These are phyloP conservation scores for Chelonia mydas DNA, from an alignment of 2,797 vertebrate genomes.

Conservation along the genomic window DNA sequence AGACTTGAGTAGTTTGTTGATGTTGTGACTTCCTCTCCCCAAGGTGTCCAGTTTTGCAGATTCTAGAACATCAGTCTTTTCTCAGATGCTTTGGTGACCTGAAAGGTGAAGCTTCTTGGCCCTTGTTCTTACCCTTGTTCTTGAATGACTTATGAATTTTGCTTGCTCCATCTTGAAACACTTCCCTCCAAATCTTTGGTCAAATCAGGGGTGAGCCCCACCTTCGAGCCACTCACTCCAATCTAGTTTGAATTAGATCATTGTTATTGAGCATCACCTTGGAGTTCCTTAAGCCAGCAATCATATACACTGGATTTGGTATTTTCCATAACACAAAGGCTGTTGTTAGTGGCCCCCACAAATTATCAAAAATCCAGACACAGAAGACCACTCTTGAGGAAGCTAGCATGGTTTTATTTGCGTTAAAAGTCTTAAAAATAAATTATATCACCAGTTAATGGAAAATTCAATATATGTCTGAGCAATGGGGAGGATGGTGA, in stretches of 20 bases:
- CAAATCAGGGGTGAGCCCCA: not conserved
- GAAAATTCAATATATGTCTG: not conserved
- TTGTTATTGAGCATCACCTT: no score
- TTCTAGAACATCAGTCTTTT: no score
- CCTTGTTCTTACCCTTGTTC: not conserved
- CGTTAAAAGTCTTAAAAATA: not conserved
- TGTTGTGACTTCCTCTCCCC: no score
- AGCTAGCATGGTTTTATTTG: not conserved
- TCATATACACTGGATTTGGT: no score
- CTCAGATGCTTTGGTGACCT: no score
- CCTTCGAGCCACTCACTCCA: not conserved
- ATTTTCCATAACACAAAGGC: no score
- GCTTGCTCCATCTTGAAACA: not conserved
- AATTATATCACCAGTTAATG: not conserved
- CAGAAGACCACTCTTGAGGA: not conserved
- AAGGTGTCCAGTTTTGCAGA: no score
- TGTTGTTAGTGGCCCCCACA: not conserved
- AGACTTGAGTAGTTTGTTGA: not conserved
- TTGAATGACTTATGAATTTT: not conserved
- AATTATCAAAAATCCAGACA: not conserved
- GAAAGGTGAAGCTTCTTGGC: not conserved
- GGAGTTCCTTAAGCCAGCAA: no score
- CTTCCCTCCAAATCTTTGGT: not conserved
- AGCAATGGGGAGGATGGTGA: not conserved
- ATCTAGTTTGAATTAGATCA: not conserved